Evolutionary conservation across 2,888 invertebrate genomes (phyloP), one percentile per base, ranked within the genome.

Genomic region (Cryptops parisi): DNA sequence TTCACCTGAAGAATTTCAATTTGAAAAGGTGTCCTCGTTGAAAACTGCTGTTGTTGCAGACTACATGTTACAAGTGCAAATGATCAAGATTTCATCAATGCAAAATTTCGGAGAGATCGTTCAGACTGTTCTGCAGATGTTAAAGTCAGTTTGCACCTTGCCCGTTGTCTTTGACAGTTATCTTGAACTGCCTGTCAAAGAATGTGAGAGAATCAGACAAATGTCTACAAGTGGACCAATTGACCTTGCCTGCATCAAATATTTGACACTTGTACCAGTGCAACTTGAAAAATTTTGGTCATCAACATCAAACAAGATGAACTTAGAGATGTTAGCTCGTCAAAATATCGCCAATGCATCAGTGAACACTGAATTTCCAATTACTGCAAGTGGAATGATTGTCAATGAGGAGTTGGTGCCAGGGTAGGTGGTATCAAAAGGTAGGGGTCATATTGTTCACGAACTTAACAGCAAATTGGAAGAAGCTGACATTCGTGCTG

Each of bases 221-320:
- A n/a, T n/a, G n/a, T n/a, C n/a, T n/a, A n/a, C n/a, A n/a, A n/a
- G n/a, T n/a, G n/a, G n/a, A n/a, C n/a, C n/a, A n/a, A 43, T 43
- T 43, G 43, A 43, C 19, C 43, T 43, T 43, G 43, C 17, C 12
- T 15, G 43, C 43, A 43, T 43, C 9, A 9, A 43, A 43, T 6
- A 43, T 43, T 43, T 19, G 43, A 15, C 43, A 43, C 43, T 19
- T 43, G 17, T 43, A 43, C 15, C 17, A 15, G 43, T 17, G 43
- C 43, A 43, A 43, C 43, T 43, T 43, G 43, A 43, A 15, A 43
- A 43, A 43, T 43, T 43, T 19, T 43, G 43, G 43, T 43, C 43
- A 43, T 43, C 43, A 43, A 43, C 43, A 43, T 43, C 43, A 17
- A 43, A 17, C 43, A 43, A 43, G 17, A 43, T 43, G 19, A 43